Percentiles rank a stretch among this genome's conserved stretches.
These are phyloP conservation scores for Coleophora deauratella DNA, from an alignment of 2,888 invertebrate species.

Conservation along the genomic window DNA sequence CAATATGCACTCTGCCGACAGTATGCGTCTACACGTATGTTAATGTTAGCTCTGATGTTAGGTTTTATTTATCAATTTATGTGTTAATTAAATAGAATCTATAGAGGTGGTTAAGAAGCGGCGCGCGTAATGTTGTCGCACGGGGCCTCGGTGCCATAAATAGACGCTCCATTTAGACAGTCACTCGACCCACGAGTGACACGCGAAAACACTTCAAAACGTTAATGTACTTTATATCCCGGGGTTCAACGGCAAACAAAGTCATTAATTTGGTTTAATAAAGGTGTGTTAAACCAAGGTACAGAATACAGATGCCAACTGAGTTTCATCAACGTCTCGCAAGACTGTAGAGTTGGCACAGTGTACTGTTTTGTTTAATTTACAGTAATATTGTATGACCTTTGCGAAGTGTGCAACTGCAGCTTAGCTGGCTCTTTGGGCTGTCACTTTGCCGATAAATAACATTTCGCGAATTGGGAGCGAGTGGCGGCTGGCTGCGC, in stretches of 20 bases:
- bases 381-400: too few species aligned
- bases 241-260: slow-evolving; percentile 25
- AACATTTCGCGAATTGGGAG: slow-evolving; percentile 37
- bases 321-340: too few species aligned
- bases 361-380: too few species aligned
- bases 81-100: too few species aligned
- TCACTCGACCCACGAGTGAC: slow-evolving; percentile 43
- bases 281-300: too few species aligned
- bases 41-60: neutral
- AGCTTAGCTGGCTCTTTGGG: too few species aligned
- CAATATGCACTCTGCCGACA: slow-evolving; percentile 54
- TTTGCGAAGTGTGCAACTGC: too few species aligned
- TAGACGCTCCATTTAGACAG: slow-evolving; percentile 69
- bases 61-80: too few species aligned
- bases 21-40: slow-evolving; percentile 32
- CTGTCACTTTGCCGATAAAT: slow-evolving; percentile 37
- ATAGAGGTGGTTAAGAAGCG: too few species aligned
- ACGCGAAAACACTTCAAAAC: slow-evolving; percentile 60
- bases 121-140: slow-evolving; percentile 44
- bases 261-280: neutral
- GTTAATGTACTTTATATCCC: slow-evolving; percentile 42
- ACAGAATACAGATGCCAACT: neutral
- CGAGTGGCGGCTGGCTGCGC: slow-evolving; percentile 36
- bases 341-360: too few species aligned
- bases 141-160: slow-evolving; percentile 69